phyloP scores from a whole-genome alignment of 2,888 invertebrate species.

The Serripes groenlandicus region DNA sequence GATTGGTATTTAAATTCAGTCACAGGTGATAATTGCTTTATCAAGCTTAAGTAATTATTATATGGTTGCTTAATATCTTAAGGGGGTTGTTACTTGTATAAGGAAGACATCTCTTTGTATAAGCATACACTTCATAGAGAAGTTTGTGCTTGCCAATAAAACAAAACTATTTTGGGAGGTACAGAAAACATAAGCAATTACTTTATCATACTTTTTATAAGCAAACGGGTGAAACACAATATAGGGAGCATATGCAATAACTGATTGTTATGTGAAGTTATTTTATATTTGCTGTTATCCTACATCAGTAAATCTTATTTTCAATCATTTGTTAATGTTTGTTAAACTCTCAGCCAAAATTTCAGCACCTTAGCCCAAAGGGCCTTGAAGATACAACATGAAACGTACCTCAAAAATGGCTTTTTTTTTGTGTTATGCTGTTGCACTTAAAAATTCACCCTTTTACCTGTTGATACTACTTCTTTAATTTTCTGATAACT shows the following conservation, averaged over 20 bases:
- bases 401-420: background rate
- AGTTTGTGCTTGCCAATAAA: too few relatives aligned
- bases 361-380: background rate
- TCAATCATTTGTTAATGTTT: background rate
- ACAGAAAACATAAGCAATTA: too few relatives aligned
- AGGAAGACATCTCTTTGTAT: too few relatives aligned
- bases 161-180: too few relatives aligned
- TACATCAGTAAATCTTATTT: background rate
- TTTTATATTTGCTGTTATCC: background rate
- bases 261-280: background rate
- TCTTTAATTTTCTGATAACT: background rate
- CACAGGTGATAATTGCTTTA: too few relatives aligned
- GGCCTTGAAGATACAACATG: background rate
- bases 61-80: too few relatives aligned
- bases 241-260: background rate
- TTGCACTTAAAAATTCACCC: background rate
- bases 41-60: too few relatives aligned
- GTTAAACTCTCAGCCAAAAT: background rate
- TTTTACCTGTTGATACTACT: background rate
- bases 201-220: too few relatives aligned
- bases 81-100: too few relatives aligned
- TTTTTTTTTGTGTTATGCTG: background rate
- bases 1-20: too few relatives aligned
- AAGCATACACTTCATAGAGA: too few relatives aligned
- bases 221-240: background rate